A percentile compares a stretch with the other conserved stretches of the same genome.
Evolutionary conservation across 2,113 vertebrate genomes (phyloP).

Genomic region (Hiodon tergisus): DNA sequence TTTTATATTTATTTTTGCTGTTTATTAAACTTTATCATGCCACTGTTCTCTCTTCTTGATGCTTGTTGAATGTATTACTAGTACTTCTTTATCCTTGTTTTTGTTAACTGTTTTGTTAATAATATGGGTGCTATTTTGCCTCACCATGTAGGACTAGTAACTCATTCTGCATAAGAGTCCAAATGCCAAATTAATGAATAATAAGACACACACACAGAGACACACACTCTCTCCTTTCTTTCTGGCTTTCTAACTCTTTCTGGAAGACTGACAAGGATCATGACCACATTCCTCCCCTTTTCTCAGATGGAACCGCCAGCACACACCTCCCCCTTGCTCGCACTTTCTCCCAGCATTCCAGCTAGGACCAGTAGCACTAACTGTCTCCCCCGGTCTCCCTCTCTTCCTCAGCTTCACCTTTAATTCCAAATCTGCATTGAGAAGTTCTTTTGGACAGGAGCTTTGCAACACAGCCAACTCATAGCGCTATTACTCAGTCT

Average conservation of each 20-base stretch:
- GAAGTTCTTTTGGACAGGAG: background rate
- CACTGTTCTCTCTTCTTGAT: too few species aligned
- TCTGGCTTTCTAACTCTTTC: background rate
- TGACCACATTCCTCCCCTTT: background rate
- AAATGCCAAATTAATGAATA: background rate
- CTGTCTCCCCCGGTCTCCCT: background rate
- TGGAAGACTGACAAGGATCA: slow-evolving; percentile 1
- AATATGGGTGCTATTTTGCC: background rate
- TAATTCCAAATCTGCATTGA: background rate
- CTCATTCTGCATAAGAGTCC: background rate
- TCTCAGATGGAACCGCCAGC: background rate
- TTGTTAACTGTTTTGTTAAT: background rate
- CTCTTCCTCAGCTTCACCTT: background rate
- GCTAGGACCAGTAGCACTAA: background rate
- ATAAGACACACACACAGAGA: background rate
- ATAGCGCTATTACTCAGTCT: background rate
- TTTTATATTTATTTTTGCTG: too few species aligned
- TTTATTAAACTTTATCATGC: too few species aligned
- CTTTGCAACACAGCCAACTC: background rate
- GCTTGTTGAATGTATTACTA: background rate
- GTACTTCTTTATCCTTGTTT: background rate
- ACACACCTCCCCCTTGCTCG: background rate
- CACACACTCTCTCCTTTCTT: background rate
- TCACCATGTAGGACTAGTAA: too few species aligned
- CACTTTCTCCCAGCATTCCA: background rate